A percentile compares a stretch with the other conserved stretches of the same genome.
These are phyloP conservation scores for Pagrus major DNA, from an alignment of 2,113 vertebrate genomes.

Conservation along the genomic window DNA sequence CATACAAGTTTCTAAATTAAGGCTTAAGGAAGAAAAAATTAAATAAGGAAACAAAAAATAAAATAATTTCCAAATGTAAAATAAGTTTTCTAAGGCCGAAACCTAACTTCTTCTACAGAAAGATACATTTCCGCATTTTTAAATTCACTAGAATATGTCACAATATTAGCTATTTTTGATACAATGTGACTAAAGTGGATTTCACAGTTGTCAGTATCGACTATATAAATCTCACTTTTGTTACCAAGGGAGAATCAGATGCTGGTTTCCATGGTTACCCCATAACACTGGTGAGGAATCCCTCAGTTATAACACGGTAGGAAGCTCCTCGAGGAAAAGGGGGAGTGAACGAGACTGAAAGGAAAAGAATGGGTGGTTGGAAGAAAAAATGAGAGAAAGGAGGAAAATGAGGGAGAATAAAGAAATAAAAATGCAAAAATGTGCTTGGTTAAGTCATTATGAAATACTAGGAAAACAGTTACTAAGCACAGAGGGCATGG, in stretches of 20 bases:
- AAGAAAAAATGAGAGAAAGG: neutral
- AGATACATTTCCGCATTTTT: neutral
- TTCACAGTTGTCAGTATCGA: neutral
- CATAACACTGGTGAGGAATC: conserved; percentile 62
- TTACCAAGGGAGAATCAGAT: neutral
- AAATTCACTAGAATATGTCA: too few species aligned
- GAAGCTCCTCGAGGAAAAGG: neutral
- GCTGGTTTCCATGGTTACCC: conserved; percentile 49
- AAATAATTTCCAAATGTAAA: neutral
- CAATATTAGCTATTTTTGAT: too few species aligned
- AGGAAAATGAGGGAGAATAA: neutral
- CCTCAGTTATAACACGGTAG: conserved; percentile 40
- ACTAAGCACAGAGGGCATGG: conserved; percentile 59
- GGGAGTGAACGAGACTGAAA: neutral
- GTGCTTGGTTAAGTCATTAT: conserved; percentile 57
- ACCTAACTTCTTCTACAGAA: neutral
- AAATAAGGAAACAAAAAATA: neutral
- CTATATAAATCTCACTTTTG: neutral
- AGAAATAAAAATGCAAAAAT: conserved; percentile 13
- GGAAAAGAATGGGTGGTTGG: neutral
- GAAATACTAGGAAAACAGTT: conserved; percentile 44
- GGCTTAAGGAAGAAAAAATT: neutral
- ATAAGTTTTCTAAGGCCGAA: neutral
- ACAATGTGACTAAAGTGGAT: neutral
- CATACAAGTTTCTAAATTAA: conserved; percentile 18